Percentiles rank a stretch among this genome's conserved stretches.
Evolutionary conservation across 35 echinoderm and acorn worm species (phyloP).

Genomic region (Apostichopus japonicus): DNA sequence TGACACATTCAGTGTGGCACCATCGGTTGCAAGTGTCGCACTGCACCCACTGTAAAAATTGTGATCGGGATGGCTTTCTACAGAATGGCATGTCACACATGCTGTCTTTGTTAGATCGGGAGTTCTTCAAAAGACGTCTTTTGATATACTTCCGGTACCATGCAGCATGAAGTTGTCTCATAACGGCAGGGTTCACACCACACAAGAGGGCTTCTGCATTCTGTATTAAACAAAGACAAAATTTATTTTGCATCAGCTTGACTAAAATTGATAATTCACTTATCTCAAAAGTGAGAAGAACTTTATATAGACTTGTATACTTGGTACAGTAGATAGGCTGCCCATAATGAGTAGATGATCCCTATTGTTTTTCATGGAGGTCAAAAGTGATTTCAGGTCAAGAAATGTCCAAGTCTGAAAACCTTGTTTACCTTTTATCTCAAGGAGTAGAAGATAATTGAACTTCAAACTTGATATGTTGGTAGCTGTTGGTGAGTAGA

Average conservation of each 20-base stretch:
- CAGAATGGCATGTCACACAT: conserved; percentile 38
- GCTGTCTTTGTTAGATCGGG: neutral
- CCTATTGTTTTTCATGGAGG: too few relatives aligned
- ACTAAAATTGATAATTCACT: too few relatives aligned
- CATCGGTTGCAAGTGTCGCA: conserved; percentile 14
- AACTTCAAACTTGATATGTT: neutral
- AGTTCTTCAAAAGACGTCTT: neutral
- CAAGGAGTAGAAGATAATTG: neutral
- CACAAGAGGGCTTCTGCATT: conserved; percentile 14
- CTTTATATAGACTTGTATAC: too few relatives aligned
- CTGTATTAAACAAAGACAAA: neutral
- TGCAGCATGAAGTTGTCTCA: neutral
- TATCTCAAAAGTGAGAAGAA: too few relatives aligned
- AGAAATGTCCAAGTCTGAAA: too few relatives aligned
- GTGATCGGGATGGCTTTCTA: neutral
- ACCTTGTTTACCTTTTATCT: too few relatives aligned
- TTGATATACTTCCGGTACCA: neutral
- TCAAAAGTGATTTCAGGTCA: too few relatives aligned
- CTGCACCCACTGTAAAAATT: neutral
- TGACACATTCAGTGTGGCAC: neutral
- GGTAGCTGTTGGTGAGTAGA: neutral
- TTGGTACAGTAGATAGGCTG: too few relatives aligned
- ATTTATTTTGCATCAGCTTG: too few relatives aligned
- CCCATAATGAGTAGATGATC: too few relatives aligned
- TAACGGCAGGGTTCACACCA: neutral